Base-by-base conservation (phyloP, 2,797 vertebrate species). In the Telmatherina bonti region DNA sequence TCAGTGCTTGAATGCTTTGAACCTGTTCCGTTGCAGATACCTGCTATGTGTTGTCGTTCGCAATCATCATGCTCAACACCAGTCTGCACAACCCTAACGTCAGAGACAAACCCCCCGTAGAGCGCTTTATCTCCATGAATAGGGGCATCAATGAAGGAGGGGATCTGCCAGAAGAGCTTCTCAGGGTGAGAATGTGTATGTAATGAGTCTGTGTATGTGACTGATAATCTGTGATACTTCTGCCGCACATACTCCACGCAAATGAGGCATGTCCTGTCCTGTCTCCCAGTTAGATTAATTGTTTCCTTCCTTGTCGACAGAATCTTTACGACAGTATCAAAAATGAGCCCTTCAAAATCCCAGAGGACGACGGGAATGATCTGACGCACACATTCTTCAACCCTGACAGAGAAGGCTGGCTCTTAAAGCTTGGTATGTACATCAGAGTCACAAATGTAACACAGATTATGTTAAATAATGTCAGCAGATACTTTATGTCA, bases 261-360 rank as follows among this genome's bases (percentile, higher is more conserved):
- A 69, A 58, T 47, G 66, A 81, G 45, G 58, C 51, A 41, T 59
- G 67, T 70, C 22, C 61, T 16, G 30, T 24, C 38, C 24, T 10
- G 51, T 62, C 64, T 67, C 51, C 63, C 45, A 20, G 33, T 76
- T 31, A 74, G 67, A 83, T 79, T 47, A 58, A 78, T 30, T 7
- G 8, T 41, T 33, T 67, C 27, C 59, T 43, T 38, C 30, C 30
- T 43, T 20, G 5, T 79, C 82, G 81, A 33, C 93, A 99, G 97
- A 99, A 99, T 87, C 94, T 99, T 67, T 99, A 98, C 60, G 98
- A 99, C 92, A 99, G 97, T 92, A 99, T 99, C 91, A 99, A 97
- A 93, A 99, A 98, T 0, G 98, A 99, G 81, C 97, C 97, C 0
- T 99, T 99, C 88, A 99, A 98, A 92, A 99, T 99, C 90, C 97